Conservation (phyloP, 2,888 invertebrate genomes). For the Macrosiphum euphorbiae region DNA sequence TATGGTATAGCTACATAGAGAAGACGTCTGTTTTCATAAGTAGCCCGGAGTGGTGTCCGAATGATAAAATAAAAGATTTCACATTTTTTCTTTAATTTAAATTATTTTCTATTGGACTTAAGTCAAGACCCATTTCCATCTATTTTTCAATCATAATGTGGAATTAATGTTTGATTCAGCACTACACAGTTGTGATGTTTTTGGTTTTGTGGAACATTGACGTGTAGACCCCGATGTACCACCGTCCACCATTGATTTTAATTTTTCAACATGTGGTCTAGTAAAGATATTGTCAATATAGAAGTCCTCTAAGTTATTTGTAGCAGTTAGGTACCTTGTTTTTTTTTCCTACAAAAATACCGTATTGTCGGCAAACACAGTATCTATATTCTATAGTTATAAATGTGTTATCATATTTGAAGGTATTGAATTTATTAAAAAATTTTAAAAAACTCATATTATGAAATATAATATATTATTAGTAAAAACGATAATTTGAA, state of each 20-base stretch:
- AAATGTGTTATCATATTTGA: neutral
- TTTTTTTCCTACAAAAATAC: neutral
- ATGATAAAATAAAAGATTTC: neutral
- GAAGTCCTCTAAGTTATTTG: neutral
- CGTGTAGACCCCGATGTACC: neutral
- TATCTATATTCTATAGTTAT: neutral
- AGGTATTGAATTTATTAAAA: too few relatives aligned
- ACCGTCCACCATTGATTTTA: neutral
- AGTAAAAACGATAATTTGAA: neutral
- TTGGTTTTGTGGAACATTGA: neutral
- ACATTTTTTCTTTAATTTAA: neutral
- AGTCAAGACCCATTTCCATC: neutral
- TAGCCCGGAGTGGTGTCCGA: neutral
- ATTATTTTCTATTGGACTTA: neutral
- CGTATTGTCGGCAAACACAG: neutral
- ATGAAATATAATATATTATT: neutral
- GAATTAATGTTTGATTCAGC: neutral
- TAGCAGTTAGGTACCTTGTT: neutral
- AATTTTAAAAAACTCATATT: neutral
- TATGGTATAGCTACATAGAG: neutral
- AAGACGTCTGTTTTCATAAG: neutral
- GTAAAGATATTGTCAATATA: neutral
- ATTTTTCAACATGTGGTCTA: neutral
- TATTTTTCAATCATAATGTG: neutral
- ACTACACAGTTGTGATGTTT: too few relatives aligned